A percentile compares a stretch with the other conserved stretches of the same genome.
Evolutionary conservation across 2,888 invertebrate species (phyloP).

Genomic region (Zhuqinia jingwanae): DNA sequence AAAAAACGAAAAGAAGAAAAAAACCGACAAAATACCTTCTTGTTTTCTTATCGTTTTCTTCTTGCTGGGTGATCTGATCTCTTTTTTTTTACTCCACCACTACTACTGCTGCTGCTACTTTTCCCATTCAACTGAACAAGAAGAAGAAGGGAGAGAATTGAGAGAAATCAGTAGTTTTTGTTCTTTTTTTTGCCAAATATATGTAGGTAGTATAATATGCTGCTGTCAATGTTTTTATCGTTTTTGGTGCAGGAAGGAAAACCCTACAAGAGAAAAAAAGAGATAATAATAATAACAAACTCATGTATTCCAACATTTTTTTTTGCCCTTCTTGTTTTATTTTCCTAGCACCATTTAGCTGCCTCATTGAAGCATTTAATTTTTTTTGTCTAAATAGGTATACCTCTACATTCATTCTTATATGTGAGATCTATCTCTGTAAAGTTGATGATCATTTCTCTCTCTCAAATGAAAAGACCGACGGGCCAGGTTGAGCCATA

Average conservation of each 20-base stretch:
- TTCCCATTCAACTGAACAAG: constrained; percentile 12
- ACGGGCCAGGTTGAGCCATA: constrained; percentile 68
- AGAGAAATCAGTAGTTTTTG: constrained; percentile 9
- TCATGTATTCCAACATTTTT: constrained; percentile 6
- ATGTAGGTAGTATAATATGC: background rate
- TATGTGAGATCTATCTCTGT: background rate
- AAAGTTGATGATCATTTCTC: background rate
- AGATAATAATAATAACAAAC: constrained; percentile 21
- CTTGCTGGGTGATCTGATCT: constrained; percentile 58
- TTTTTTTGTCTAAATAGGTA: constrained; percentile 14
- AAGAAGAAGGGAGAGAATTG: no score
- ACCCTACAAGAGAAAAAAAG: background rate
- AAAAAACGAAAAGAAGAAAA: constrained; percentile 24
- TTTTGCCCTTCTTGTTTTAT: constrained; percentile 17
- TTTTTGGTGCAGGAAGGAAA: constrained; percentile 1
- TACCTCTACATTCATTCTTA: background rate
- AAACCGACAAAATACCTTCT: constrained; percentile 69
- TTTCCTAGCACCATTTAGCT: constrained; percentile 2
- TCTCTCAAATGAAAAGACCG: background rate
- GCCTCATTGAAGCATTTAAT: constrained; percentile 10
- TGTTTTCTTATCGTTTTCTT: constrained; percentile 39
- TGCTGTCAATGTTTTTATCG: constrained; percentile 44
- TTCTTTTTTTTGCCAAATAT: constrained; percentile 50
- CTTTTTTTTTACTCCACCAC: constrained; percentile 23
- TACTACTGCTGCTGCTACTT: no score